These are phyloP conservation scores for Andrena cerasifolii DNA, from an alignment of 1,140 invertebrate species.

Conservation along the genomic window DNA sequence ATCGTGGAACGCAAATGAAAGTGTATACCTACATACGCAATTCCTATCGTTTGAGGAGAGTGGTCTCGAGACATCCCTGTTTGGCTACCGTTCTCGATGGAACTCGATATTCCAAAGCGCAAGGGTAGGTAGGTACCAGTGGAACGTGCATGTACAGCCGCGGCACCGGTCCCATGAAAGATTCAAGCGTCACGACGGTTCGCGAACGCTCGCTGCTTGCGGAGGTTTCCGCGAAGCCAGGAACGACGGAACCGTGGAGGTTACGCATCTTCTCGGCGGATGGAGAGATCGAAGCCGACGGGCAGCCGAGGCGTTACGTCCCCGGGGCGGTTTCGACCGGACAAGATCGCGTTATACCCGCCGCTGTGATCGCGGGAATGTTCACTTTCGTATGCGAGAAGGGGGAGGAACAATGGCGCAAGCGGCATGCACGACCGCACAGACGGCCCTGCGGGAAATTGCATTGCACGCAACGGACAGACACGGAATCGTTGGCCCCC, in stretches of 20 bases:
- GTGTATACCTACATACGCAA: no score
- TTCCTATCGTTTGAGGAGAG: no score
- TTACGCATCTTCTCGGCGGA: conserved; percentile 11
- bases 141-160: conserved; percentile 28
- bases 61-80: no score
- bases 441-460: conserved; percentile 68
- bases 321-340: conserved; percentile 46
- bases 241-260: no score
- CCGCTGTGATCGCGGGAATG: conserved; percentile 60
- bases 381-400: conserved; percentile 70
- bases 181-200: conserved; percentile 33
- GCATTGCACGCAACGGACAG: conserved; percentile 64
- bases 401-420: conserved; percentile 65
- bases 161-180: conserved; percentile 40
- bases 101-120: conserved; percentile 21
- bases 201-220: conserved; percentile 17
- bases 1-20: no score
- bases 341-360: conserved; percentile 63
- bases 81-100: background rate
- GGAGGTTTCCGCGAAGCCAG: no score
- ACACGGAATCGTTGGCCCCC: conserved; percentile 59
- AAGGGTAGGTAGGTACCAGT: background rate
- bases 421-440: conserved; percentile 66
- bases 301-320: conserved; percentile 10
- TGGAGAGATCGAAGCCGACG: conserved; percentile 40